Base-by-base conservation (phyloP, 2,797 vertebrate genomes). In the Acipenser ruthenus region DNA sequence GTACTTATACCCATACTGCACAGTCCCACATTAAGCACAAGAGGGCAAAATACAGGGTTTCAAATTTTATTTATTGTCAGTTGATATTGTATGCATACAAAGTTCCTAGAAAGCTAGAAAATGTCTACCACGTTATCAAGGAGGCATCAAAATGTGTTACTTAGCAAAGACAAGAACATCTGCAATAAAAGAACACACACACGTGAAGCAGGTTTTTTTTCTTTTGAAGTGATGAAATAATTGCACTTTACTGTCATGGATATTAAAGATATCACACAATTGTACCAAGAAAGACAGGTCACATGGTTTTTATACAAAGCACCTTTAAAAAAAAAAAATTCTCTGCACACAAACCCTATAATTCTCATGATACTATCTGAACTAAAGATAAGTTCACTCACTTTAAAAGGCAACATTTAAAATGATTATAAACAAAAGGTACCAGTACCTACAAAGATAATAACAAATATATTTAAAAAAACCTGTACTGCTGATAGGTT, bases 71-170 rank as follows among this genome's bases (percentile, higher is more conserved):
- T 96, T 97, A 96, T 97, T 98, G 91, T 92, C 93, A 89, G 94
- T 93, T 90, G 95, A 96, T 96, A 94, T 92, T 91, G 93, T 94
- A 94, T 97, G 96, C 96, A 98, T 97, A 98, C 92, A 97, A 99
- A 98, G 91, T 92, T 93, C 94, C 95, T 98, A 98, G 93, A 97
- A 97, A 98, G 96, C 96, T 99, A 98, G 94, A 98, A 99, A 99
- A 98, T 95, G 91, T 95, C 91, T 94, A 97, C 91, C 92, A 95
- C 92, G 94, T 95, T 93, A 91, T 96, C 92, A 93, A 95, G 95
- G 96, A 97, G 94, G 95, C 96, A 95, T 96, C 92, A 93, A 94
- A 92, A 96, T 94, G 84, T 86, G 91, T 96, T 93, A 97, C 93
- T 85, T 93, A 95, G 94, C 94, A 94, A 93, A 95, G 92, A 97